Base-by-base conservation (phyloP, 2,797 vertebrate genomes). In the Streptopelia turtur region DNA sequence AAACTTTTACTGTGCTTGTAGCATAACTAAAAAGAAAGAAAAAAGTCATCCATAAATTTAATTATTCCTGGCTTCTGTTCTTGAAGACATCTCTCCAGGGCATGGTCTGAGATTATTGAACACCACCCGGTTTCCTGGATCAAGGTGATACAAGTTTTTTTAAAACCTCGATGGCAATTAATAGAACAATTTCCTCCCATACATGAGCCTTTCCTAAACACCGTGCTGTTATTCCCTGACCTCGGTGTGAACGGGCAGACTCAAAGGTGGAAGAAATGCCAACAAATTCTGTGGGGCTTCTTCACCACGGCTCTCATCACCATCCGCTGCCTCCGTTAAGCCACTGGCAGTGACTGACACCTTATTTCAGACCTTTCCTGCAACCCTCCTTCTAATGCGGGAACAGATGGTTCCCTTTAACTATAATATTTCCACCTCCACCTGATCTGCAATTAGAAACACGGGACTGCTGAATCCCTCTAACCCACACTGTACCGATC, bases 61-160 rank as follows among this genome's bases (percentile, higher is more conserved):
- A 96, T 96, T 95, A 93, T 89, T 94, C 47, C 86, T 95, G 85
- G 92, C 75, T 95, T 94, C 87, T 94, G 57, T 79, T 95, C 89
- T 87, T 56, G 45, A 66, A 96, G 56, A 79, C 55, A 39, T 71
- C 76, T 95, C 94, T 92, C 91, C 75, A 64, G 94, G 89, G 92
- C 75, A 93, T 13, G 78, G 64, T 93, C 61, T 70, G 24, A 70
- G 37, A 94, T 81, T 83, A 83, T 10, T 90, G 82, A 95, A 90
- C n/a, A 87, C 30, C 33, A 75, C 53, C 72, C 3, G 0, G 72
- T 76, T 89, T 85, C 87, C 84, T 83, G 72, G 65, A 93, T 95
- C 88, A 92, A 94, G 88, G 89, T 70, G 66, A 75, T 68, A 61
- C 21, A 69, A n/a, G 25, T 30, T 90, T 87, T 89, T 93, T 92